Evolutionary conservation across 2,888 invertebrate species (phyloP).

Genomic region (Euspilapteryx auroguttella): DNA sequence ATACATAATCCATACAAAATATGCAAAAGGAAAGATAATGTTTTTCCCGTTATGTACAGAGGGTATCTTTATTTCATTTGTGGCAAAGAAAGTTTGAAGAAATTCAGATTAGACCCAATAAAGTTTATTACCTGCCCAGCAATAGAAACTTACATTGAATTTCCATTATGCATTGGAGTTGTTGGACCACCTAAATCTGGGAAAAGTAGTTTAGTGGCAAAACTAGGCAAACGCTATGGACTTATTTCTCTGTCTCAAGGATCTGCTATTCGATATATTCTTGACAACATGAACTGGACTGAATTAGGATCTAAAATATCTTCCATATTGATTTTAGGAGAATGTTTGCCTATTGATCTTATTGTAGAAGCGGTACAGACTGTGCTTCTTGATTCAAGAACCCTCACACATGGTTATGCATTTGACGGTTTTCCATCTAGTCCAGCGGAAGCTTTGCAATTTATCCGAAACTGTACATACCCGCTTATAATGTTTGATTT

Average conservation of each 20-base stretch:
- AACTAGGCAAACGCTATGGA: slow-evolving; percentile 54
- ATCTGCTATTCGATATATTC: slow-evolving; percentile 45
- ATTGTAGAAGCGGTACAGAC: slow-evolving; percentile 56
- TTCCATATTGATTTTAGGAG: slow-evolving; percentile 31
- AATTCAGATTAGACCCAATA: slow-evolving; percentile 59
- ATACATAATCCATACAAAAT: slow-evolving; percentile 50
- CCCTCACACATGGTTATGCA: slow-evolving; percentile 58
- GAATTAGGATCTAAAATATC: slow-evolving; percentile 42
- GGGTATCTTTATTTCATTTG: slow-evolving; percentile 63
- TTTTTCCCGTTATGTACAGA: slow-evolving; percentile 61
- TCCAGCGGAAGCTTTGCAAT: slow-evolving; percentile 43
- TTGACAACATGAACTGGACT: slow-evolving; percentile 51
- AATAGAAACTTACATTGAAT: slow-evolving; percentile 36
- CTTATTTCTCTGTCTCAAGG: slow-evolving; percentile 58
- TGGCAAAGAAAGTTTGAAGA: slow-evolving; percentile 37
- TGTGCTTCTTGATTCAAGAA: slow-evolving; percentile 40
- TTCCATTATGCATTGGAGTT: slow-evolving; percentile 56
- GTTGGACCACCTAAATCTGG: slow-evolving; percentile 68
- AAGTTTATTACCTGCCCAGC: slow-evolving; percentile 46
- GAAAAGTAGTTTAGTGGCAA: slow-evolving; percentile 56
- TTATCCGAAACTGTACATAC: slow-evolving; percentile 51
- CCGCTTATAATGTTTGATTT: slow-evolving; percentile 63
- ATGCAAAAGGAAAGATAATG: slow-evolving; percentile 25
- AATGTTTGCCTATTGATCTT: slow-evolving; percentile 34
- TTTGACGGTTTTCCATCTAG: slow-evolving; percentile 65